A percentile compares a stretch with the other conserved stretches of the same genome.
Conservation (phyloP, 2,797 vertebrate genomes). For the Acanthurus lineatus region DNA sequence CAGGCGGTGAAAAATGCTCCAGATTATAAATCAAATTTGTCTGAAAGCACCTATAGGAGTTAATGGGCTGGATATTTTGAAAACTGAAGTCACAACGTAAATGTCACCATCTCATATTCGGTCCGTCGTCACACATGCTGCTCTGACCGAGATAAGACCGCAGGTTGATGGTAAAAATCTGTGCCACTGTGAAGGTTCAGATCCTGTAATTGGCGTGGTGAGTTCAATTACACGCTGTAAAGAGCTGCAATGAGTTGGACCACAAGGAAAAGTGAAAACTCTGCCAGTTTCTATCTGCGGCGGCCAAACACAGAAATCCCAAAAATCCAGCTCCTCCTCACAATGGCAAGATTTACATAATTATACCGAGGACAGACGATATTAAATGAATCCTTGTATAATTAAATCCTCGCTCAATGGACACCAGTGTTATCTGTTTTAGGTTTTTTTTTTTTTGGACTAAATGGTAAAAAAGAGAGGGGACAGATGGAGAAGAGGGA, state of each 20-base stretch:
- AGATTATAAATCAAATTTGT: conserved; percentile 41
- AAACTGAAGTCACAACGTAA: conserved; percentile 42
- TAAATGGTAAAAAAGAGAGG: conserved; percentile 1
- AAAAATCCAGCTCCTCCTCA: conserved; percentile 16
- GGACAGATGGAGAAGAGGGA: conserved; percentile 39
- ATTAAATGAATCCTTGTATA: conserved; percentile 32
- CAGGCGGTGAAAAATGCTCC: conserved; percentile 5
- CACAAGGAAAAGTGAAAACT: conserved; percentile 13
- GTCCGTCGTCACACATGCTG: conserved; percentile 28
- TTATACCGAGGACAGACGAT: conserved; percentile 38
- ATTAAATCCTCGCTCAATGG: conserved; percentile 18
- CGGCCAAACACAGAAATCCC: conserved; percentile 20
- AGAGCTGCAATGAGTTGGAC: conserved; percentile 10
- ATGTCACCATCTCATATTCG: conserved; percentile 2
- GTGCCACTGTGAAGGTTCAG: conserved; percentile 27
- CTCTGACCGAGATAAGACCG: conserved; percentile 17
- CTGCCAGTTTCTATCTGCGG: conserved; percentile 15
- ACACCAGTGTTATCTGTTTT: conserved; percentile 11
- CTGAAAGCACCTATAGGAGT: conserved; percentile 40
- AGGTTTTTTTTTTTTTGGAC: conserved; percentile 4
- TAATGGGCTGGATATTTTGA: conserved; percentile 46
- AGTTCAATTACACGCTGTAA: conserved; percentile 28
- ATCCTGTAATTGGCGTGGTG: conserved; percentile 21
- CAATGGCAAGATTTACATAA: conserved; percentile 60
- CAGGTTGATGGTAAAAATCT: neutral